A percentile compares a stretch with the other conserved stretches of the same genome.
Conservation (phyloP, 2,797 vertebrate species). For the Nothura maculosa region DNA sequence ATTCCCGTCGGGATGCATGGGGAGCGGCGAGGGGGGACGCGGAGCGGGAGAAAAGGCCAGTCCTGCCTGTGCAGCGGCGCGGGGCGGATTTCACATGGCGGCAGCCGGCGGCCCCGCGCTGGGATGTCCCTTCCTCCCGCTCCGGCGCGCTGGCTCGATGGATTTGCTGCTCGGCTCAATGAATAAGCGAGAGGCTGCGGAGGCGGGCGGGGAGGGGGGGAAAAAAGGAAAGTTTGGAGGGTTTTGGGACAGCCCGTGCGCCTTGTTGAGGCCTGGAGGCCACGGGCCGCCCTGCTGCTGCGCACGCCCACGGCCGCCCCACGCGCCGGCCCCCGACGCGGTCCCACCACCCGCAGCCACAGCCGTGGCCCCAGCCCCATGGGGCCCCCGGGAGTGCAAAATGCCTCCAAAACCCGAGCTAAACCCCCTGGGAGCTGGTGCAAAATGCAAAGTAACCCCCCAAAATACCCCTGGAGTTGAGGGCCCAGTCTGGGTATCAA, state of each 20-base stretch:
- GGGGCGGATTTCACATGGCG: not conserved
- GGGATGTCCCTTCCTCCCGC: not conserved
- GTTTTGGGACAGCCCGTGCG: not conserved
- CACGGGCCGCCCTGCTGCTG: constrained; percentile 37
- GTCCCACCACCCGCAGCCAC: too few species aligned
- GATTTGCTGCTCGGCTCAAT: constrained; percentile 50
- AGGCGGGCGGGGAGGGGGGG: not conserved
- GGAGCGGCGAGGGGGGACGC: not conserved
- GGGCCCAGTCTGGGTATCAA: too few species aligned
- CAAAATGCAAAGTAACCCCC: too few species aligned
- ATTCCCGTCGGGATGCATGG: constrained; percentile 69
- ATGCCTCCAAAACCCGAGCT: too few species aligned
- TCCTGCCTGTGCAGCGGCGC: not conserved
- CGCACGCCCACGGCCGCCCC: too few species aligned
- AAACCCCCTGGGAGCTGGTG: too few species aligned
- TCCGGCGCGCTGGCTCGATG: not conserved
- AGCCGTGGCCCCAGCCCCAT: too few species aligned
- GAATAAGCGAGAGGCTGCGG: constrained; percentile 73
- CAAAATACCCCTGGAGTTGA: too few species aligned
- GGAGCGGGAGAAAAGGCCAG: not conserved
- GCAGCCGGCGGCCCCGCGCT: not conserved
- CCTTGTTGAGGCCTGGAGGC: constrained; percentile 72
- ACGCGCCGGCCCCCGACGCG: too few species aligned
- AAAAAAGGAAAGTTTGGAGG: constrained; percentile 22
- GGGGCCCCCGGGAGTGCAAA: too few species aligned